phyloP scores from a whole-genome alignment of 2,888 invertebrate genomes.

The Epinotia brunnichana region DNA sequence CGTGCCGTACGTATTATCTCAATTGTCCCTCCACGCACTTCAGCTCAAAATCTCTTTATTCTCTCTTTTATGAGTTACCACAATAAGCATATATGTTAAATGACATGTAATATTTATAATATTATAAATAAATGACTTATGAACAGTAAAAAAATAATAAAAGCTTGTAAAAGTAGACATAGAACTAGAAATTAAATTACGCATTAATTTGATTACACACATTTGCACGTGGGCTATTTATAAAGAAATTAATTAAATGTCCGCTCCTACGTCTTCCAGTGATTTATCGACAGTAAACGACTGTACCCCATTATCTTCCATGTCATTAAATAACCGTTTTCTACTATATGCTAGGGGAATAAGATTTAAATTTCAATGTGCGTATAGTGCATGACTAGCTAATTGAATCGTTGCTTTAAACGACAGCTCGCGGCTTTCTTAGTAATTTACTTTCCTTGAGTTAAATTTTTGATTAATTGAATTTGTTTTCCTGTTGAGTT shows the following conservation, averaged over 20 bases:
- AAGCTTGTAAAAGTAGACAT: too few relatives aligned
- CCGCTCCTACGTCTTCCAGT: constrained; percentile 25
- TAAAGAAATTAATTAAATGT: constrained; percentile 24
- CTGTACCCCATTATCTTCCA: constrained; percentile 34
- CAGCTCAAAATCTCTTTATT: too few relatives aligned
- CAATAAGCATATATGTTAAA: too few relatives aligned
- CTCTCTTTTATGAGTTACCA: too few relatives aligned
- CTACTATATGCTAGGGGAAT: neutral
- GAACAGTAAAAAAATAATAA: too few relatives aligned
- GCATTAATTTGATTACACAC: neutral
- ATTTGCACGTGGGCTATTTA: neutral
- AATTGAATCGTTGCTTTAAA: constrained; percentile 36
- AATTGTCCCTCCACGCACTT: too few relatives aligned
- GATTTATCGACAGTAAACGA: constrained; percentile 37
- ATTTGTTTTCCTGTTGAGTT: neutral
- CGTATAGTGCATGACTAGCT: constrained; percentile 31
- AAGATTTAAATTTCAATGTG: constrained; percentile 7
- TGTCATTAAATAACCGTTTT: constrained; percentile 10
- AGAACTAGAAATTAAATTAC: neutral
- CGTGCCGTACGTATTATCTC: too few relatives aligned
- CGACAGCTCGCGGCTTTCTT: constrained; percentile 21
- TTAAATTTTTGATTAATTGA: constrained; percentile 13
- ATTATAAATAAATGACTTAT: too few relatives aligned
- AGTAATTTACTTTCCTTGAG: constrained; percentile 25
- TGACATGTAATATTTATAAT: too few relatives aligned